Conservation (phyloP, 2,113 vertebrate species). For the Apistogramma diplotaenia region DNA sequence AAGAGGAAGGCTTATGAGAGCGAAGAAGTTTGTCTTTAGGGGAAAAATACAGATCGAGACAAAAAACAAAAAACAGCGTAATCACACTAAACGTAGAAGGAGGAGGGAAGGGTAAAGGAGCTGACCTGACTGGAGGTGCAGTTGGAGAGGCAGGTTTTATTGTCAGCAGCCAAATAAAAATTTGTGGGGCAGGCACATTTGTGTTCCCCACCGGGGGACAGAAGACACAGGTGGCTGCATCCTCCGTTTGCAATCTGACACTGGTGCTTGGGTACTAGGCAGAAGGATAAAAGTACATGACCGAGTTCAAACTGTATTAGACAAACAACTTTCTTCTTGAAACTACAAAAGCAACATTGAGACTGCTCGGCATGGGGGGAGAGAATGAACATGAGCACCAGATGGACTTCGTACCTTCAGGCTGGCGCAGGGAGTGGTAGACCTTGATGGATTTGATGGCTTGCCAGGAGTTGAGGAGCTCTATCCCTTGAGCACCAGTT, state of each 20-base stretch:
- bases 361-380: not conserved
- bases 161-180: constrained; percentile 94
- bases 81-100: not conserved
- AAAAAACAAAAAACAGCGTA: not conserved
- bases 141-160: constrained; percentile 94
- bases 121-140: constrained; percentile 97
- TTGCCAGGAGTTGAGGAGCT: constrained; percentile 97
- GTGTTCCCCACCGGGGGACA: constrained; percentile 85
- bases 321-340: constrained; percentile 12
- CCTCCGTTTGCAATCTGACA: constrained; percentile 93
- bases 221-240: constrained; percentile 96
- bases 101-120: not conserved
- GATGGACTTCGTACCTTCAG: constrained; percentile 85
- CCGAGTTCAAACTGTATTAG: constrained; percentile 4
- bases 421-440: constrained; percentile 95
- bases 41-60: not conserved
- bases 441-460: constrained; percentile 96
- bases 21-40: constrained; percentile 24
- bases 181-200: constrained; percentile 96
- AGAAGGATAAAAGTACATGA: constrained; percentile 22
- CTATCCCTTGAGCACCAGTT: constrained; percentile 84
- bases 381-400: constrained; percentile 38
- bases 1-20: not conserved
- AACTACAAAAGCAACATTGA: not conserved
- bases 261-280: constrained; percentile 88